phyloP scores from a whole-genome alignment of 2,888 invertebrate genomes.

The Lamellibrachia columna region DNA sequence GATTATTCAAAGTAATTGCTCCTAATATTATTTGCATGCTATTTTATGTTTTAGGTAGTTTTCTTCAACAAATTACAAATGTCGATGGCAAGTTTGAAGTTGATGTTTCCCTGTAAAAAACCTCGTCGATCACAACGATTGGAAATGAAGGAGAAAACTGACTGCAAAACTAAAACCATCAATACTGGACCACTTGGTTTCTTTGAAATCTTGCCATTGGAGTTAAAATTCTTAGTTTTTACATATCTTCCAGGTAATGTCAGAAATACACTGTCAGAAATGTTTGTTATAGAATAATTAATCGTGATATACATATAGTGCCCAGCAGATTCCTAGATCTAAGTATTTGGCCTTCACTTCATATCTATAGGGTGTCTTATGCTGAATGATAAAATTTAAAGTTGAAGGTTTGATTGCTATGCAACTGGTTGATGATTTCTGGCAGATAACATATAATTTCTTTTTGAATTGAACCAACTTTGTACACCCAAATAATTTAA shows the following conservation, averaged over 20 bases:
- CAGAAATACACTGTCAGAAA: not conserved
- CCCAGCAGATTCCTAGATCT: too few relatives aligned
- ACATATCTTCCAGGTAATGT: slow-evolving; percentile 55
- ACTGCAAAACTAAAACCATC: slow-evolving; percentile 46
- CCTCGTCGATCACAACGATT: slow-evolving; percentile 57
- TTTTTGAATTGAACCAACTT: not conserved
- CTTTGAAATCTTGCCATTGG: slow-evolving; percentile 59
- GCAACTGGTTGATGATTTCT: not conserved
- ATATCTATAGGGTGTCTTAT: too few relatives aligned
- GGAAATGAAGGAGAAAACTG: slow-evolving; percentile 52
- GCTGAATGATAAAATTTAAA: not conserved
- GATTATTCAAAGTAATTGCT: too few relatives aligned
- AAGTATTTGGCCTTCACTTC: too few relatives aligned
- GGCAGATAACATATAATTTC: not conserved
- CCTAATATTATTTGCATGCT: not conserved
- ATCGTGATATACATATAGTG: too few relatives aligned
- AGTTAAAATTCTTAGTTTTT: slow-evolving; percentile 59
- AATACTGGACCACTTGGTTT: slow-evolving; percentile 55
- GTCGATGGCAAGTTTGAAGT: not conserved
- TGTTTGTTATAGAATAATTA: not conserved
- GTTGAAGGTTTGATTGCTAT: not conserved
- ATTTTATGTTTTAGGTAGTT: not conserved
- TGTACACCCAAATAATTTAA: not conserved
- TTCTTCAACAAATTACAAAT: slow-evolving; percentile 3
- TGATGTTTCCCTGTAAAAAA: slow-evolving; percentile 51